Percentiles rank a stretch among this genome's conserved stretches.
These are phyloP conservation scores for Platichthys stellatus DNA, from an alignment of 2,113 vertebrate genomes.

Conservation along the genomic window DNA sequence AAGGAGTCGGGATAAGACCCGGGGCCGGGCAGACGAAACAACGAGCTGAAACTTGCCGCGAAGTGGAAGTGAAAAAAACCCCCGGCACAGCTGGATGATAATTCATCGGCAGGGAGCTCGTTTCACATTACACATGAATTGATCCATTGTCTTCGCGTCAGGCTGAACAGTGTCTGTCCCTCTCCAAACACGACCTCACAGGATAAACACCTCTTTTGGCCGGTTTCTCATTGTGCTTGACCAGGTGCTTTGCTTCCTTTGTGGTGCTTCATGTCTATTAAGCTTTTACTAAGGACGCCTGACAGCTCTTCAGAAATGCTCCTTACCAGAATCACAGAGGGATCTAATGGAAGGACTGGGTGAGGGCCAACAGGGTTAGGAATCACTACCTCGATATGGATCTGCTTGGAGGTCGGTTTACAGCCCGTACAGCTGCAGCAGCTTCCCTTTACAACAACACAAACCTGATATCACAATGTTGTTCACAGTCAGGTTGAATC, in stretches of 20 bases:
- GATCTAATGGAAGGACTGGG: slow-evolving; percentile 73
- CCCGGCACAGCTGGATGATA: neutral
- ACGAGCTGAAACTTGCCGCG: neutral
- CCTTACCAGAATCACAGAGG: slow-evolving; percentile 60
- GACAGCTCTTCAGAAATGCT: slow-evolving; percentile 47
- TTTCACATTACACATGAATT: neutral
- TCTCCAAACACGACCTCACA: neutral
- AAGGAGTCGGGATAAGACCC: neutral
- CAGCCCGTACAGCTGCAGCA: slow-evolving; percentile 5
- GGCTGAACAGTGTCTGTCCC: neutral
- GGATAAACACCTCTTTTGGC: slow-evolving; percentile 1
- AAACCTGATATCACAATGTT: slow-evolving; percentile 16
- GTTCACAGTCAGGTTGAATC: neutral
- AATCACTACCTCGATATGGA: slow-evolving; percentile 54
- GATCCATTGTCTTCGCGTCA: too few species aligned
- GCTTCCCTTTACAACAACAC: slow-evolving; percentile 22
- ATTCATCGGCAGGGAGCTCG: neutral
- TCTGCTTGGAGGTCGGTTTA: slow-evolving; percentile 25
- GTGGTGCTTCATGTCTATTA: slow-evolving; percentile 21
- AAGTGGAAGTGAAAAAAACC: neutral
- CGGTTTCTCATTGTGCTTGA: slow-evolving; percentile 12
- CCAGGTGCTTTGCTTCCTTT: slow-evolving; percentile 21
- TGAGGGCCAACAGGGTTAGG: slow-evolving; percentile 59
- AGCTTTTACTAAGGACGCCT: slow-evolving; percentile 46
- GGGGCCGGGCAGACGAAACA: neutral